These are phyloP conservation scores for Nixonia krombeini DNA, from an alignment of 1,140 invertebrate species.

Conservation along the genomic window DNA sequence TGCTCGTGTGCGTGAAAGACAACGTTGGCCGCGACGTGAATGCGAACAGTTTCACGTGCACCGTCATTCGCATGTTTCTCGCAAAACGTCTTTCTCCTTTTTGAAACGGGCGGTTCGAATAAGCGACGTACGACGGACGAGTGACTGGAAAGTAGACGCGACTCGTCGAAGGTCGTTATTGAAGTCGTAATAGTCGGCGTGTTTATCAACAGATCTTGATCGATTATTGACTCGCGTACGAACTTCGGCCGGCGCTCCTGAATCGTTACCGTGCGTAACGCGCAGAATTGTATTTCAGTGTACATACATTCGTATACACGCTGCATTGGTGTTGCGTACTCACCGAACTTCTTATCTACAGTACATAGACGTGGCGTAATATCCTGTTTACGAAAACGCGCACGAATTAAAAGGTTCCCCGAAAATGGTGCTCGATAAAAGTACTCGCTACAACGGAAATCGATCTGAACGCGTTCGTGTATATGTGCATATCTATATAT, in stretches of 20 bases:
- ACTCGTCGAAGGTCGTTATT: neutral
- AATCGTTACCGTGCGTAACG: too few relatives aligned
- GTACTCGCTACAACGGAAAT: neutral
- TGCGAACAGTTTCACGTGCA: too few relatives aligned
- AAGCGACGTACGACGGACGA: neutral
- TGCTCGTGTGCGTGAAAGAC: too few relatives aligned
- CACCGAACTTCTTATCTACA: constrained; percentile 36
- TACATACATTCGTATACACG: too few relatives aligned
- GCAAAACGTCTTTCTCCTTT: neutral
- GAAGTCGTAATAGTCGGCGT: neutral
- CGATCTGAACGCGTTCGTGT: too few relatives aligned
- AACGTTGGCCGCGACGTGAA: too few relatives aligned
- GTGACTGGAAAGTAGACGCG: neutral
- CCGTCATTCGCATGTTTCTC: neutral
- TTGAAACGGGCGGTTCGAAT: neutral
- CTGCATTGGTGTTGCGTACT: constrained; percentile 41
- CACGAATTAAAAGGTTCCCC: constrained; percentile 11
- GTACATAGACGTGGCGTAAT: constrained; percentile 44
- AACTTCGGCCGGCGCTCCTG: too few relatives aligned
- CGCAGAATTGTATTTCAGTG: too few relatives aligned
- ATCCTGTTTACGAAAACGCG: constrained; percentile 42
- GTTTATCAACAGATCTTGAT: constrained; percentile 28
- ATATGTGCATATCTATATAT: too few relatives aligned
- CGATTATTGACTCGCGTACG: constrained; percentile 24
- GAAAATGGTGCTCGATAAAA: neutral